phyloP scores from a whole-genome alignment of 2,113 vertebrate genomes.

The Barnardius zonarius region DNA sequence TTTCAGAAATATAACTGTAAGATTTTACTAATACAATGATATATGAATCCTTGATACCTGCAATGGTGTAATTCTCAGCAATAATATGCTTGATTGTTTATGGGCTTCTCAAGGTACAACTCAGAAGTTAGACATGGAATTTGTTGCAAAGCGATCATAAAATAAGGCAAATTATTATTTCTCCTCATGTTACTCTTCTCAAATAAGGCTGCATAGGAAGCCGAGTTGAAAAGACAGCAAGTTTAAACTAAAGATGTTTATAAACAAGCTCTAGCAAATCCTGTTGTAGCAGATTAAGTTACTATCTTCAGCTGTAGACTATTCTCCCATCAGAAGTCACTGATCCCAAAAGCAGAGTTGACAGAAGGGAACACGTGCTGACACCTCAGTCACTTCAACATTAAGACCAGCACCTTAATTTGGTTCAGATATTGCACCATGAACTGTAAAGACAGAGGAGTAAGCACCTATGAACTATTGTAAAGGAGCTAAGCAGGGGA shows the following conservation, averaged over 20 bases:
- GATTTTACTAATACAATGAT: neutral
- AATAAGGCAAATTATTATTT: neutral
- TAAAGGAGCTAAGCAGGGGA: neutral
- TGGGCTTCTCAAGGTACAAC: neutral
- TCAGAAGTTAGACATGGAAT: neutral
- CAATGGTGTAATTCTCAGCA: neutral
- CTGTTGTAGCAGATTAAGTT: conserved; percentile 57
- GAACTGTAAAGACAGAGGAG: neutral
- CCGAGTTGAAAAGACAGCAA: neutral
- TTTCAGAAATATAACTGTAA: neutral
- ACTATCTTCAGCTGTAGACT: conserved; percentile 35
- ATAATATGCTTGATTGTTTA: neutral
- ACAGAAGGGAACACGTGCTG: neutral
- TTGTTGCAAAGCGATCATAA: neutral
- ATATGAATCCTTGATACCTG: neutral
- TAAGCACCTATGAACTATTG: neutral
- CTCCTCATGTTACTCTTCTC: neutral
- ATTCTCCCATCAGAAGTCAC: neutral
- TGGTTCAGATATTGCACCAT: neutral
- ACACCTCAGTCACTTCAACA: neutral
- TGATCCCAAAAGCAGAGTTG: neutral
- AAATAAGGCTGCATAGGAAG: neutral
- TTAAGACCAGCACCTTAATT: neutral
- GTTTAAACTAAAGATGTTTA: conserved; percentile 20
- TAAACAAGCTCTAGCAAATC: conserved; percentile 49